These are phyloP conservation scores for Coelogynopora nodosa DNA, from an alignment of 2,888 invertebrate species.

Conservation along the genomic window DNA sequence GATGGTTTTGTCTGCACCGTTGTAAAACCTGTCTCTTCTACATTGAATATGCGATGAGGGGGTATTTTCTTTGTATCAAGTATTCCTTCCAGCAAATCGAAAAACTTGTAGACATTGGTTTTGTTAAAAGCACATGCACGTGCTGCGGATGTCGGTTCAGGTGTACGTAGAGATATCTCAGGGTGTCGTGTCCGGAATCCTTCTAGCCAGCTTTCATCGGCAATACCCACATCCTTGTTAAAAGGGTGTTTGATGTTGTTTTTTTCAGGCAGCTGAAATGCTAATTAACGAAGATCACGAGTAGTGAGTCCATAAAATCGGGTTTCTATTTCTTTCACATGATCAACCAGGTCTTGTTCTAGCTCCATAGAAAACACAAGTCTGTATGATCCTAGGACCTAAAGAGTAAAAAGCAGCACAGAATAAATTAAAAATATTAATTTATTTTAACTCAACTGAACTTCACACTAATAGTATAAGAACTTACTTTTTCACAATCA, in stretches of 20 bases:
- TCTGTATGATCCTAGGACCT: background rate
- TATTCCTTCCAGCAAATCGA: constrained; percentile 38
- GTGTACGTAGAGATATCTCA: constrained; percentile 33
- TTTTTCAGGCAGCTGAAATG: constrained; percentile 38
- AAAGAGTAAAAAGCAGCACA: background rate
- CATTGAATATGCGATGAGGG: background rate
- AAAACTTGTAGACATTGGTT: constrained; percentile 38
- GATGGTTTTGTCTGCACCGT: constrained; percentile 17
- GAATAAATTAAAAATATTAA: background rate
- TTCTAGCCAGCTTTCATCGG: constrained; percentile 37
- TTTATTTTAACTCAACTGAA: background rate
- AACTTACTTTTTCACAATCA: background rate
- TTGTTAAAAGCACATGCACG: constrained; percentile 38
- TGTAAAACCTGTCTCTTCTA: background rate
- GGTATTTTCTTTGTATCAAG: too few species aligned
- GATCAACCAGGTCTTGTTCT: constrained; percentile 35
- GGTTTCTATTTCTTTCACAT: constrained; percentile 28
- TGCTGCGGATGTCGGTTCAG: constrained; percentile 39
- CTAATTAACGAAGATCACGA: constrained; percentile 35
- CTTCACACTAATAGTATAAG: background rate
- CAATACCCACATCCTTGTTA: constrained; percentile 35
- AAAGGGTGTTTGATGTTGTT: constrained; percentile 31
- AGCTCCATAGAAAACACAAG: constrained; percentile 3
- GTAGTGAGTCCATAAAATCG: constrained; percentile 33
- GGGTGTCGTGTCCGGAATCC: constrained; percentile 37